These are phyloP conservation scores for Cartodere bifasciata DNA, from an alignment of 2,888 invertebrate genomes.

Conservation along the genomic window DNA sequence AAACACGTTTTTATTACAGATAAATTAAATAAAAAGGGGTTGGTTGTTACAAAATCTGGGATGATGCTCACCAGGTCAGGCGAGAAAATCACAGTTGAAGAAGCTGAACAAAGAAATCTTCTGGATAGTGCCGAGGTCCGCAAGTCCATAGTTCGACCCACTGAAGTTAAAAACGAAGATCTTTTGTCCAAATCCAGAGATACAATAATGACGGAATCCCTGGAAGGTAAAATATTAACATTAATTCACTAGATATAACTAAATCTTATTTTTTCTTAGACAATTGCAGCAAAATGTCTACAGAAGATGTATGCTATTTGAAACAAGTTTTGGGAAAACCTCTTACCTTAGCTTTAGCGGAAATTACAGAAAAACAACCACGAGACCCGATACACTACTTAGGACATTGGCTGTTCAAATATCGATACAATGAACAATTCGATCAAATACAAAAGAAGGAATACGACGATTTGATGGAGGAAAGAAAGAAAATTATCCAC, in stretches of 20 bases:
- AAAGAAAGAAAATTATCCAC: constrained; percentile 26
- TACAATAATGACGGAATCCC: too few relatives aligned
- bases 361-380: constrained; percentile 35
- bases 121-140: constrained; percentile 22
- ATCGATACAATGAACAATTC: constrained; percentile 34
- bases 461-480: constrained; percentile 26
- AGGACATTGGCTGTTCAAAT: constrained; percentile 39
- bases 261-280: constrained; percentile 6
- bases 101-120: constrained; percentile 25
- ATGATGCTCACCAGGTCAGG: constrained; percentile 26
- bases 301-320: constrained; percentile 30
- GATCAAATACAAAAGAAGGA: constrained; percentile 26
- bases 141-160: not conserved
- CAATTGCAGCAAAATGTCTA: constrained; percentile 20
- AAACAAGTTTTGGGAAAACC: constrained; percentile 30
- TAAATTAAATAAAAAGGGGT: constrained; percentile 21
- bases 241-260: not conserved
- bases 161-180: too few relatives aligned
- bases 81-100: constrained; percentile 22
- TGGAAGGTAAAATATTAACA: too few relatives aligned
- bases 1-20: constrained; percentile 12
- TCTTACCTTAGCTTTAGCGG: constrained; percentile 34
- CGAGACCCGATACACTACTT: constrained; percentile 38
- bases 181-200: too few relatives aligned
- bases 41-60: constrained; percentile 26